Evolutionary conservation across 1,140 invertebrate species (phyloP), one percentile per base, ranked within the genome.

Genomic region (Drosophila sproati): DNA sequence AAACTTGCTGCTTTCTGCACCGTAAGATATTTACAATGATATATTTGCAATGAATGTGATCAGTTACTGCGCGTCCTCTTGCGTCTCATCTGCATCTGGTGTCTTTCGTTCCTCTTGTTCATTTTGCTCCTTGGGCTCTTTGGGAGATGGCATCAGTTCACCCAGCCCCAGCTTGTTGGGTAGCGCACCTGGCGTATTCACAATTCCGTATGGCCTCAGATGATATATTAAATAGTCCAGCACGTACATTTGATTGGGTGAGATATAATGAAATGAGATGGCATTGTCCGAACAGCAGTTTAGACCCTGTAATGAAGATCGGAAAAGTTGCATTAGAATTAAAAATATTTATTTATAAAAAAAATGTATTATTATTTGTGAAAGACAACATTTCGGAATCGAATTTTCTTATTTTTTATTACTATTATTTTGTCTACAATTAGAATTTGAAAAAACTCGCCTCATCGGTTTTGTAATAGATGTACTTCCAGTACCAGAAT

Each of bases 181-280:
- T 3, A 86, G 5, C 0, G 12, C 0, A 32, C 70, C 59, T 1
- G 64, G 43, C 0, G 51, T 56, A 37, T 69, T 37, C 8, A 55
- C 43, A 5, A 80, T 5, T 29, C 98, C 98, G 88, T 96, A 99
- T 0, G 98, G 98, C 62, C 97, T 94, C 35, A 99, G 93, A 91
- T 99, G 98, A 92, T 99, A 99, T 72, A 99, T 96, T n/a, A 99
- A 93, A 92, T 99, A 99, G 74, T 99, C 98, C 34, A 99, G 91
- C 0, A 98, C 96, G 91, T 99, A 99, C 97, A 99, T 98, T 93
- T 96, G 94, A 78, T 98, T 96, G 0, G 98, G 97, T 5, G 94
- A 94, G 1, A 99, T 96, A 86, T 99, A 99, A 92, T 99, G 98
- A 93, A 99, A 99, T 0, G 98, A 98, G 12, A 99, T 95, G 0